Conservation (phyloP, 2,888 invertebrate genomes). For the Anarsia innoxiella region DNA sequence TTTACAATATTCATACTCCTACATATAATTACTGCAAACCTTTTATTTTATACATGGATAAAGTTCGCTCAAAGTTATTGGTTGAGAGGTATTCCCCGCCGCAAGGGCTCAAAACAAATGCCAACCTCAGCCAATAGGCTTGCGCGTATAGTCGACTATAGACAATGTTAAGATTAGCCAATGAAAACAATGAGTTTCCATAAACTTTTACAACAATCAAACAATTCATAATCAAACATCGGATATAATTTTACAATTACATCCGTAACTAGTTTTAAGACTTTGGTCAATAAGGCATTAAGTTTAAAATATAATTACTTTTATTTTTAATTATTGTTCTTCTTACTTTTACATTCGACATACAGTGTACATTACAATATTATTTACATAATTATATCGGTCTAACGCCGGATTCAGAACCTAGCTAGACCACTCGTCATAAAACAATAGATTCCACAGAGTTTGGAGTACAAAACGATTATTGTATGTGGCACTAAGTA, state of each 20-base stretch:
- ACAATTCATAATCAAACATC: constrained; percentile 61
- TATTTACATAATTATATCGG: constrained; percentile 49
- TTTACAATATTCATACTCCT: constrained; percentile 27
- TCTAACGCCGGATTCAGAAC: constrained; percentile 18
- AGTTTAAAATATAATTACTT: constrained; percentile 70
- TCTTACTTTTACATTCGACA: constrained; percentile 65
- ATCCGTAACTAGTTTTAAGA: constrained; percentile 73
- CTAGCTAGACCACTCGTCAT: constrained; percentile 22
- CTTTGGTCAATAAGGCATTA: constrained; percentile 76
- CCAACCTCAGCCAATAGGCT: background rate
- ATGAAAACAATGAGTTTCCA: constrained; percentile 54
- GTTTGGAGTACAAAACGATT: constrained; percentile 49
- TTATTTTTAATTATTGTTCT: constrained; percentile 72
- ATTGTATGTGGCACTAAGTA: constrained; percentile 49
- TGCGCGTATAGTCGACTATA: constrained; percentile 24
- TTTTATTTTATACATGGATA: constrained; percentile 15
- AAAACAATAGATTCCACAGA: constrained; percentile 28
- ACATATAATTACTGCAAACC: constrained; percentile 39
- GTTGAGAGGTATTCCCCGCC: background rate
- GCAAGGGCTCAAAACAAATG: background rate
- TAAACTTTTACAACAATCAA: constrained; percentile 70
- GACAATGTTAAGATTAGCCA: constrained; percentile 58
- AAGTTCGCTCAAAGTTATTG: constrained; percentile 1
- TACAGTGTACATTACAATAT: constrained; percentile 53
- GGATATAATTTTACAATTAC: constrained; percentile 57